Conservation (phyloP, 2,113 vertebrate genomes). For the Struthio camelus region DNA sequence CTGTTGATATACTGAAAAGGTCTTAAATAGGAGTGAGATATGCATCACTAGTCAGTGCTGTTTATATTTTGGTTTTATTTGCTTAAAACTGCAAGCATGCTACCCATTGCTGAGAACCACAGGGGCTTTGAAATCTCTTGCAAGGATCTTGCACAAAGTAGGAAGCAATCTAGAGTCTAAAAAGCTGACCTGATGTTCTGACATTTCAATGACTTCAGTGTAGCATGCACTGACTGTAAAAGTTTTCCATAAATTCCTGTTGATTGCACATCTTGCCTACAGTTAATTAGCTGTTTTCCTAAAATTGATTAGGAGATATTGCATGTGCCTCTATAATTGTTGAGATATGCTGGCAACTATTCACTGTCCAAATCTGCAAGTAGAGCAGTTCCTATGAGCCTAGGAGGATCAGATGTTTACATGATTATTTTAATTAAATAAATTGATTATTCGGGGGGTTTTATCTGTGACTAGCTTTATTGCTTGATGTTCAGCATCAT, state of each 20-base stretch:
- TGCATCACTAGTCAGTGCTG: too few species aligned
- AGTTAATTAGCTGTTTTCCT: too few species aligned
- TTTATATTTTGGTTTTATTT: not conserved
- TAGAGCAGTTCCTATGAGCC: not conserved
- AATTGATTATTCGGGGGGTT: not conserved
- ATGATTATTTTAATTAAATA: not conserved
- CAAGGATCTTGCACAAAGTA: fast-evolving
- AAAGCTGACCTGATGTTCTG: not conserved
- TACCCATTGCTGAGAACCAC: not conserved
- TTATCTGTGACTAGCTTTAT: fast-evolving
- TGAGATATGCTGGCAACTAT: not conserved
- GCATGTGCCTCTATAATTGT: not conserved
- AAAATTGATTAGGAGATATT: not conserved
- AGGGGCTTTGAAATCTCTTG: not conserved
- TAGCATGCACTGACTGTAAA: not conserved
- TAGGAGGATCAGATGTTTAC: fast-evolving
- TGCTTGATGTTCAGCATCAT: not conserved
- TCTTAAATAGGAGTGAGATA: too few species aligned
- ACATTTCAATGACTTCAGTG: not conserved
- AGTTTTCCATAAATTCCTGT: not conserved
- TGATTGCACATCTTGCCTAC: not conserved
- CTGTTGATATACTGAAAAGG: too few species aligned
- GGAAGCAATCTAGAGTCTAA: fast-evolving
- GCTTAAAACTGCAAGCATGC: too few species aligned
- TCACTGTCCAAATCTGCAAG: fast-evolving